phyloP scores from a whole-genome alignment of 2,113 vertebrate species.

The Gadus macrocephalus region DNA sequence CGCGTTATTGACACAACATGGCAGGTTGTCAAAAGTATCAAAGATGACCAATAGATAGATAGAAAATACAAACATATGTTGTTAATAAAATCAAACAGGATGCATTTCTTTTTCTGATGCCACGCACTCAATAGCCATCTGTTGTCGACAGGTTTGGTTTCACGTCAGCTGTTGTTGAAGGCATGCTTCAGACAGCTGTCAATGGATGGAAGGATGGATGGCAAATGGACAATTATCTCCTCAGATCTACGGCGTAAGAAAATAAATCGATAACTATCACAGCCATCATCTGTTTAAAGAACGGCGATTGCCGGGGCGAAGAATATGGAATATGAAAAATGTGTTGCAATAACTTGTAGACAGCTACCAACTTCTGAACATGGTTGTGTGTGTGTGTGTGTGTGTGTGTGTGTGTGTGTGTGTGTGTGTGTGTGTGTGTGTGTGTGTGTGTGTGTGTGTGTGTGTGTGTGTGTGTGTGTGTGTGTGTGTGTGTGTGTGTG shows the following conservation, averaged over 20 bases:
- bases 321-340: no score
- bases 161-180: neutral
- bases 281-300: no score
- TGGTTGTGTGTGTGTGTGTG: slow-evolving; percentile 5
- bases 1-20: no score
- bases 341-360: no score
- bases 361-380: neutral
- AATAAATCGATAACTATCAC: no score
- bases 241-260: no score
- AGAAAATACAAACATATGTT: no score
- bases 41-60: no score
- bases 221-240: neutral
- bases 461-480: slow-evolving; percentile 16
- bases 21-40: no score
- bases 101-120: no score
- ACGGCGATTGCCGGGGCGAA: no score
- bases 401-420: slow-evolving; percentile 15
- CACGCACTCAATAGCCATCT: neutral
- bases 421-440: neutral
- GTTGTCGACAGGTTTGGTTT: neutral
- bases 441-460: slow-evolving; percentile 1
- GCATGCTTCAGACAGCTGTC: neutral
- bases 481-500: neutral
- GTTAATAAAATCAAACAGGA: no score
- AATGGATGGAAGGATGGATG: neutral